These are phyloP conservation scores for Centropristis striata DNA, from an alignment of 2,113 vertebrate species.

Conservation along the genomic window DNA sequence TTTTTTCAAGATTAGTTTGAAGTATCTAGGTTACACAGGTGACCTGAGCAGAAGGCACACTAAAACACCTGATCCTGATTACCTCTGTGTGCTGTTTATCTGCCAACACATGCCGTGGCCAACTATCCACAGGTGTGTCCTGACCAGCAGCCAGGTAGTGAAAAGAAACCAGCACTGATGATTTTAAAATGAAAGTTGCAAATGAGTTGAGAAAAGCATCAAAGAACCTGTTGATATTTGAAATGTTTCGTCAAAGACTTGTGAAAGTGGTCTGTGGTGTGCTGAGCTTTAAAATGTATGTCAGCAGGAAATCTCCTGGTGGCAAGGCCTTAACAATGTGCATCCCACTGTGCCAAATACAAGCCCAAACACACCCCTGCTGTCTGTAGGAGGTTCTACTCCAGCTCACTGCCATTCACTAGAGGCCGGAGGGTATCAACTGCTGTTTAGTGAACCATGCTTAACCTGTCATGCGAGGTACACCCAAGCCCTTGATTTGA, in stretches of 20 bases:
- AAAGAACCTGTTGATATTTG: slow-evolving; percentile 19
- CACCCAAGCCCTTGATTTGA: slow-evolving; percentile 32
- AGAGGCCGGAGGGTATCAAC: neutral
- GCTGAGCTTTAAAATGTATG: slow-evolving; percentile 51
- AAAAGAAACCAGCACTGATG: neutral
- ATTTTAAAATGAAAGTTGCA: neutral
- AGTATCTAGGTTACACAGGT: slow-evolving; percentile 49
- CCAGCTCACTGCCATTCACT: slow-evolving; percentile 25
- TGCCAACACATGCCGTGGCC: slow-evolving; percentile 41
- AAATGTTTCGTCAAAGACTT: slow-evolving; percentile 17
- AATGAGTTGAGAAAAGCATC: neutral
- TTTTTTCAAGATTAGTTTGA: neutral
- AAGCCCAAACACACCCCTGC: slow-evolving; percentile 72
- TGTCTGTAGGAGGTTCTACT: slow-evolving; percentile 37
- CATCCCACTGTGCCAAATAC: slow-evolving; percentile 57
- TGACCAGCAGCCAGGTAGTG: slow-evolving; percentile 1
- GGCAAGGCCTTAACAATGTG: slow-evolving; percentile 24
- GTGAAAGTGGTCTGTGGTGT: slow-evolving; percentile 34
- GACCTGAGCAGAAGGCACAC: slow-evolving; percentile 58
- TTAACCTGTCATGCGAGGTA: slow-evolving; percentile 63
- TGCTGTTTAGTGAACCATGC: slow-evolving; percentile 21
- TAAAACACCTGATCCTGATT: slow-evolving; percentile 65
- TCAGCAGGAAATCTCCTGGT: slow-evolving; percentile 29
- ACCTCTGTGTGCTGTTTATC: slow-evolving; percentile 35
- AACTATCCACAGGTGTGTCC: slow-evolving; percentile 44